Evolutionary conservation across 2,888 invertebrate species (phyloP).

Genomic region (Strigamia maritima): DNA sequence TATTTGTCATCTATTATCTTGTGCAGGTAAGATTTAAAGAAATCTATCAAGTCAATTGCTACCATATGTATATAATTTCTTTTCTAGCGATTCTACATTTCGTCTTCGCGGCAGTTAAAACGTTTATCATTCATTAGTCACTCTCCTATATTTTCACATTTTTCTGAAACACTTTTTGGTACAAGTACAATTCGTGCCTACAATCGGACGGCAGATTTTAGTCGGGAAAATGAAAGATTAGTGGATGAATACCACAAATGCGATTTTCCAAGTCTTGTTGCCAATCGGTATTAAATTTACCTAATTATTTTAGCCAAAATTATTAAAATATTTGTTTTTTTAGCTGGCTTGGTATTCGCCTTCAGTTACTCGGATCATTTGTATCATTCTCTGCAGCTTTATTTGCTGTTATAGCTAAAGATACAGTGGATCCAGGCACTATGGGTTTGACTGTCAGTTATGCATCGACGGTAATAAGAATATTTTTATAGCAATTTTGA

Average conservation of each 20-base stretch:
- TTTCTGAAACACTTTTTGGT: slow-evolving; percentile 84
- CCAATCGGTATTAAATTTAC: too few species aligned
- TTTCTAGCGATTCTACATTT: slow-evolving; percentile 81
- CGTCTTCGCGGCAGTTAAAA: slow-evolving; percentile 89
- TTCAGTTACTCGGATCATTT: slow-evolving; percentile 94
- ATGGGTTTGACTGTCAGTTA: slow-evolving; percentile 58
- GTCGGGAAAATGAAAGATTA: slow-evolving; percentile 77
- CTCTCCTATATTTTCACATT: too few species aligned
- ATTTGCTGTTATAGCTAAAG: slow-evolving; percentile 79
- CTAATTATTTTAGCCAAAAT: too few species aligned
- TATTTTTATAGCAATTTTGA: not conserved
- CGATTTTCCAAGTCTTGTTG: slow-evolving; percentile 87
- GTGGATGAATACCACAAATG: slow-evolving; percentile 91
- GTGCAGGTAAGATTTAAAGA: slow-evolving; percentile 47
- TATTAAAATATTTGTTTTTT: too few species aligned
- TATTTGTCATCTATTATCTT: slow-evolving; percentile 41
- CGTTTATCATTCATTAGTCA: too few species aligned
- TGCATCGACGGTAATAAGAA: slow-evolving; percentile 49
- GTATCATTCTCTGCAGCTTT: slow-evolving; percentile 92
- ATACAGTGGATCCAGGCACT: slow-evolving; percentile 67
- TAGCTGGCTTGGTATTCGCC: slow-evolving; percentile 75
- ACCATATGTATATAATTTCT: too few species aligned
- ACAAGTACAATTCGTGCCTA: slow-evolving; percentile 84
- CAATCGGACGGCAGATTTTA: slow-evolving; percentile 74
- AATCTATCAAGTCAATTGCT: too few species aligned